Conservation (phyloP, 1,140 invertebrate genomes). For the Mercenaria mercenaria region DNA sequence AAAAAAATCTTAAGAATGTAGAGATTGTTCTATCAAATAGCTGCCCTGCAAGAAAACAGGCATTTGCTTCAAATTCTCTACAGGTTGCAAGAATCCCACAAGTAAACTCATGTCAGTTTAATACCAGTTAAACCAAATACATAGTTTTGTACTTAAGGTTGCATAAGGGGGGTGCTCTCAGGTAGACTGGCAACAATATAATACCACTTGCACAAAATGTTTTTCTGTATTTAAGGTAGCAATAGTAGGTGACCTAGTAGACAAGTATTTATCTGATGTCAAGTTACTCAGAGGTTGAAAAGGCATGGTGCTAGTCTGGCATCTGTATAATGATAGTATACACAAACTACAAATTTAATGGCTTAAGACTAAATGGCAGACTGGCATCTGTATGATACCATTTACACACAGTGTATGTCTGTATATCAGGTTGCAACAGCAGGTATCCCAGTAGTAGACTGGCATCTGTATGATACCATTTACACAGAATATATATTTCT, state of each 20-base stretch:
- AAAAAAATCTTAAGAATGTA: too few species aligned
- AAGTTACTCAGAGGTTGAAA: too few species aligned
- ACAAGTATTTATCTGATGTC: too few species aligned
- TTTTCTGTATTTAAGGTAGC: slow-evolving; percentile 88
- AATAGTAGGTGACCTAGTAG: slow-evolving; percentile 98
- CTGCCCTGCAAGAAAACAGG: too few species aligned
- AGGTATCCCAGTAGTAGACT: slow-evolving; percentile 99
- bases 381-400: slow-evolving; percentile 97
- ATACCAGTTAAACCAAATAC: slow-evolving; percentile 97
- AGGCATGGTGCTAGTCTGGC: too few species aligned
- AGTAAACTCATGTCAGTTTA: too few species aligned
- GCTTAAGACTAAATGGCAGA: too few species aligned
- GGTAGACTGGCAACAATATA: slow-evolving; percentile 96
- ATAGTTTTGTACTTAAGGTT: slow-evolving; percentile 86
- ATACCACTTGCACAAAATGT: slow-evolving; percentile 97
- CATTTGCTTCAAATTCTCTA: too few species aligned
- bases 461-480: slow-evolving; percentile 97
- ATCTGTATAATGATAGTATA: too few species aligned
- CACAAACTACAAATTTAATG: too few species aligned
- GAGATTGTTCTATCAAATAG: too few species aligned
- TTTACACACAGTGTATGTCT: slow-evolving; percentile 93
- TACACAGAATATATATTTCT: slow-evolving; percentile 91
- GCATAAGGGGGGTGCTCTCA: slow-evolving; percentile 99
- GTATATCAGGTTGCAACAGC: slow-evolving; percentile 92
- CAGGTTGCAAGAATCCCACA: too few species aligned